Base-by-base conservation (phyloP, 2,888 invertebrate species). In the Watsonalla cultraria region DNA sequence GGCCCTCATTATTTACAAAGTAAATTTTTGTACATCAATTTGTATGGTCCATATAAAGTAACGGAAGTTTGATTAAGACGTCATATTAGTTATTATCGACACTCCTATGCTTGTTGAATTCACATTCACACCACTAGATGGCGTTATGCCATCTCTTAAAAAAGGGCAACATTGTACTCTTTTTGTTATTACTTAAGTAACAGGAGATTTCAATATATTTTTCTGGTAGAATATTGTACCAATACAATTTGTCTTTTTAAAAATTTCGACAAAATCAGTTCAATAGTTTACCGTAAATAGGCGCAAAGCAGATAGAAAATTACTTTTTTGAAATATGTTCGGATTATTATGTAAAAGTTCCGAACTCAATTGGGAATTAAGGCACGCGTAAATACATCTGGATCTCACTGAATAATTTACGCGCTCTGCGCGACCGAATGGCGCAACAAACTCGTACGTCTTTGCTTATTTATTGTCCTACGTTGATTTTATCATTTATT, bases 341-440 rank as follows among this genome's bases (percentile, higher is more conserved):
- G 8, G 34, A 6, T 47, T 34, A 33, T 59, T 62, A 64, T 58
- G 53, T 34, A 56, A 47, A 55, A 47, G 58, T 54, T 37, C 9
- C 15, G 49, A 37, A 15, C 49, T 6, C 37, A 14, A 58, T 56
- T 52, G 34, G 54, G 45, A 60, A 54, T 56, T 62, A 54, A 55
- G 55, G 51, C 52, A 50, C 45, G 56, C 54, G 49, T 57, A 59
- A 62, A 55, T 55, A 60, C 63, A 57, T 58, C 53, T 55, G 56
- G 52, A 55, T 57, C 56, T 51, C 54, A 13, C 46, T 68, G 66
- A 68, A 68, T 68, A 66, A 66, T 63, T 66, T 65, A 68, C 58
- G 49, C 50, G 42, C 50, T n/a, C n/a, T 53, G 58, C 24, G 54
- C 58, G 54, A 58, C 62, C 63, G 56, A 54, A 54, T 54, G 51